Evolutionary conservation across 92 coral and sea anemone species (phyloP).

Genomic region (Galaxea fascicularis): DNA sequence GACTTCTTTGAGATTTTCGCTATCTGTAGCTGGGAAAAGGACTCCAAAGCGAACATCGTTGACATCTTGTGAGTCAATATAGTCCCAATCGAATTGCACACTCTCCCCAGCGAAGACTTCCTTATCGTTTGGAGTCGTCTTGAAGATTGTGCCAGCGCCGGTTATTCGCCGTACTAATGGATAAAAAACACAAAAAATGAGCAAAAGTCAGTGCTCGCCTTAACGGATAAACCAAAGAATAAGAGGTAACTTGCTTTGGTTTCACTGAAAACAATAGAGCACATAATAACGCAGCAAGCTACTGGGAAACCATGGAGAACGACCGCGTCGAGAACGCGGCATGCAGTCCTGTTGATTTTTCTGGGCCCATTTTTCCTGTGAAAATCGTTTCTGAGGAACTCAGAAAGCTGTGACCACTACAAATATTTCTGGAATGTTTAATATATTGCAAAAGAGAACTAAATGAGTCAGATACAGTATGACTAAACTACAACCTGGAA

Average conservation of each 20-base stretch:
- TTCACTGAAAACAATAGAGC: slow-evolving; percentile 23
- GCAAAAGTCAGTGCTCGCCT: slow-evolving; percentile 1
- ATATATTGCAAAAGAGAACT: too few relatives aligned
- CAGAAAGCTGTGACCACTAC: too few relatives aligned
- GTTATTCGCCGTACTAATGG: not conserved
- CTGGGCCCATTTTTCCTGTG: too few relatives aligned
- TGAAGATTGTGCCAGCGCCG: slow-evolving; percentile 25
- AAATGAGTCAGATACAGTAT: too few relatives aligned
- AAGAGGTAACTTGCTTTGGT: slow-evolving; percentile 31
- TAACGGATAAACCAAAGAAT: slow-evolving; percentile 28
- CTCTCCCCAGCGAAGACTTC: slow-evolving; percentile 71
- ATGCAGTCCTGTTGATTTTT: too few relatives aligned
- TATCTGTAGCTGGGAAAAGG: not conserved
- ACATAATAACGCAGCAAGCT: slow-evolving; percentile 40
- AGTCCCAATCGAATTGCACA: slow-evolving; percentile 72
- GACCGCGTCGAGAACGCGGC: too few relatives aligned
- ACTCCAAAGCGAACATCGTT: slow-evolving; percentile 48
- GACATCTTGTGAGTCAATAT: not conserved
- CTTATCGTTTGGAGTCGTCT: slow-evolving; percentile 60
- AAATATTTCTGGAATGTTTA: too few relatives aligned
- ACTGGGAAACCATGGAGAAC: not conserved
- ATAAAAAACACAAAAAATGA: not conserved
- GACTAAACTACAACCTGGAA: too few relatives aligned
- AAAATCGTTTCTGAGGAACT: too few relatives aligned
- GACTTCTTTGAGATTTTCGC: not conserved